Conservation (phyloP, 2,113 vertebrate genomes). For the Mormyrus lacerda region DNA sequence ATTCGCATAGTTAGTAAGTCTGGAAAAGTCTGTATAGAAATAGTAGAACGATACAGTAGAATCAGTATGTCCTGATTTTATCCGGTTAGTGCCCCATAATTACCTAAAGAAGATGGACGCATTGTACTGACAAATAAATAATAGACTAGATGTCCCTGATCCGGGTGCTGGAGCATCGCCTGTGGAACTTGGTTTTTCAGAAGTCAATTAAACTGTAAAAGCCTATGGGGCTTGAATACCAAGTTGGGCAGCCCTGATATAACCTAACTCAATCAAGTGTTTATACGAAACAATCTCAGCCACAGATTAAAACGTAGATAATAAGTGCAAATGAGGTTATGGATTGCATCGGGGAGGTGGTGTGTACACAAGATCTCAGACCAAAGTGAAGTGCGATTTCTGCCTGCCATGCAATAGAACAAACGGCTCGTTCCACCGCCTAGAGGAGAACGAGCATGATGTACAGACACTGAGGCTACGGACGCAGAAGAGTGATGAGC, state of each 20-base stretch:
- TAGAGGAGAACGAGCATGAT: background rate
- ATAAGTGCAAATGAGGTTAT: background rate
- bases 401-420: background rate
- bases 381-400: background rate
- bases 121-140: background rate
- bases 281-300: background rate
- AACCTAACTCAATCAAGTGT: background rate
- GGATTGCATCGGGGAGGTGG: background rate
- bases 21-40: background rate
- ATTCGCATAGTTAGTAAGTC: background rate
- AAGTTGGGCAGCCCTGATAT: background rate
- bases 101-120: background rate
- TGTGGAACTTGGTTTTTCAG: background rate
- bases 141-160: background rate
- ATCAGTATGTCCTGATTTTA: background rate
- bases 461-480: background rate
- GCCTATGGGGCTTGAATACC: background rate
- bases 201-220: conserved; percentile 10
- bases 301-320: background rate
- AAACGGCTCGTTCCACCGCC: background rate
- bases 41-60: background rate
- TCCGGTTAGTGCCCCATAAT: background rate
- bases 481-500: background rate
- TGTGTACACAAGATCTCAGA: background rate
- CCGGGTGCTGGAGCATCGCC: background rate